Base-by-base conservation (phyloP, 2,113 vertebrate genomes). In the Nanger granti region DNA sequence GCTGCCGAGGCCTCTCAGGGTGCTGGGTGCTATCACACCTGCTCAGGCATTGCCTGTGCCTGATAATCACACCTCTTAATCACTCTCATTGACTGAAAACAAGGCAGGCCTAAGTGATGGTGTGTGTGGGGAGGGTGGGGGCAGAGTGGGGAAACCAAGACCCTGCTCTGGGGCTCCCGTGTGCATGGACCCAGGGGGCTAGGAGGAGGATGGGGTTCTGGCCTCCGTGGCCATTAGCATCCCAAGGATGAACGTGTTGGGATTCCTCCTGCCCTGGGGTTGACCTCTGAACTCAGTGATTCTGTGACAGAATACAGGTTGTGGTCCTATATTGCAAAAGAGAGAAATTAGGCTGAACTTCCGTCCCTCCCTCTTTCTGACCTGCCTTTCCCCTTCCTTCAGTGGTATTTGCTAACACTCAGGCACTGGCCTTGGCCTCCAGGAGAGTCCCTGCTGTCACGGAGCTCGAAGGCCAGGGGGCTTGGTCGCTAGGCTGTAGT, bases 71-170 rank as follows among this genome's bases (percentile, higher is more conserved):
- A 90, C 94, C 82, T 94, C 97, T 87, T 97, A 98, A 98, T 98
- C 97, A 41, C 80, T 93, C 83, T 85, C 47, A 92, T 97, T 97
- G 98, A 98, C 93, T 95, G 89, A 93, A 98, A 97, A 98, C 95
- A 97, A 94, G 90, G 57, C 79, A 60, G 93, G 31, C 91, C 47
- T 54, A 62, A 34, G 93, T 90, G 90, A 13, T 31, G 60, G 44
- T 26, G 34, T 15, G 11, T 13, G 1, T 17, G 9, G 10, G 54
- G 47, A n/a, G 11, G 4, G 7, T 13, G 37, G 7, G 6, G 18
- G 17, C 20, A 15, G 6, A 20, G 34, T n/a, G 2, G 24, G 37
- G 20, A 37, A 86, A 44, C 64, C 10, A 17, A 22, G 49, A 57
- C 66, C 87, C 49, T 57, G n/a, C 5, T 41, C 41, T 82, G 37